Evolutionary conservation across 2,888 invertebrate genomes (phyloP).

Genomic region (Xylophagus ater): DNA sequence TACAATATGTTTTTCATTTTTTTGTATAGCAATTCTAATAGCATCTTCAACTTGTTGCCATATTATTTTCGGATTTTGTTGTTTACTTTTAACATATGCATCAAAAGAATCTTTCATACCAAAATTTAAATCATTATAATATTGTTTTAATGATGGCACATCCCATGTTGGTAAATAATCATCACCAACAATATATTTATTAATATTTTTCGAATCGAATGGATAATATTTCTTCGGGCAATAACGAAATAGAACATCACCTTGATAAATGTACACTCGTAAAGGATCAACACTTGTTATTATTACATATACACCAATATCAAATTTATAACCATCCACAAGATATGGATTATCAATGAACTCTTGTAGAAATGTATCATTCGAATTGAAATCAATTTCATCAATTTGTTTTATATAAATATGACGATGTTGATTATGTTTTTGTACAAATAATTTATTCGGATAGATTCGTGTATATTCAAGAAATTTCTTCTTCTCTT

Average conservation of each 20-base stretch:
- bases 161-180: slow-evolving; percentile 93
- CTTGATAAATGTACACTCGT: slow-evolving; percentile 77
- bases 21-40: slow-evolving; percentile 54
- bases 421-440: slow-evolving; percentile 83
- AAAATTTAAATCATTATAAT: slow-evolving; percentile 59
- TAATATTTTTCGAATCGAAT: slow-evolving; percentile 63
- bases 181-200: slow-evolving; percentile 91
- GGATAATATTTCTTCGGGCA: slow-evolving; percentile 84
- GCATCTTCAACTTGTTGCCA: slow-evolving; percentile 75
- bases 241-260: slow-evolving; percentile 82
- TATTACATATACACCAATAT: slow-evolving; percentile 89
- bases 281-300: slow-evolving; percentile 86
- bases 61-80: slow-evolving; percentile 57
- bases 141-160: slow-evolving; percentile 62
- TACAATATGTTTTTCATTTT: slow-evolving; percentile 61
- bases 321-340: slow-evolving; percentile 90
- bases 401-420: slow-evolving; percentile 61
- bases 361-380: slow-evolving; percentile 80
- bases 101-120: slow-evolving; percentile 83
- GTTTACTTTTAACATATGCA: slow-evolving; percentile 54
- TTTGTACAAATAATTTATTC: slow-evolving; percentile 72
- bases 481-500: slow-evolving; percentile 56
- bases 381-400: slow-evolving; percentile 55
- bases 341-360: slow-evolving; percentile 79
- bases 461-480: slow-evolving; percentile 56